Base-by-base conservation (phyloP, 2,888 invertebrate species). In the Oligia strigilis region DNA sequence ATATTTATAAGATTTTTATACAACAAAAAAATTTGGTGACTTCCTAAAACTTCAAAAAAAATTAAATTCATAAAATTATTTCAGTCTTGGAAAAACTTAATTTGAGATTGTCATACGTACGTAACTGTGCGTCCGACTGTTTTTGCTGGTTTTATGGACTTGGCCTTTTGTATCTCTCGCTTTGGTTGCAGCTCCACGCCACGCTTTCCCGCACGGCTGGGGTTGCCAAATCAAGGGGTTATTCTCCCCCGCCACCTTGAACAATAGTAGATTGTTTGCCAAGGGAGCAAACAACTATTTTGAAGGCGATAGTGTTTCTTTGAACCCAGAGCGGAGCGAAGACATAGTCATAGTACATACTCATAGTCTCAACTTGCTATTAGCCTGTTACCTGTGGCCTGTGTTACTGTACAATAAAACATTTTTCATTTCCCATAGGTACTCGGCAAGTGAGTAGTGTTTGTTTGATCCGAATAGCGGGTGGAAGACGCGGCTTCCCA, bases 191-290 rank as follows among this genome's bases (percentile, higher is more conserved):
- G 23, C 17, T 13, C 58, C 43, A 46, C 46, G 49, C 64, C 52
- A 55, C 40, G 43, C 40, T 84, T 78, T 80, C 76, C 72, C 72
- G 80, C 80, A 66, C 55, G 49, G 40, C 36, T 43, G 60, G 81
- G 81, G 84, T 79, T 74, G 71, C 73, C 66, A 75, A 75, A 77
- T 29, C n/a, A 75, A 82, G 70, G 72, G 82, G 23, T 66, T 29
- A 17, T 64, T 64, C 60, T 74, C 40, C 66, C 52, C 29, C 60
- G 17, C 67, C 29, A 65, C 29, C 55, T 64, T 66, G 9, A 71
- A 82, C 73, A 82, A 40, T 40, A 40, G 40, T 40, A 40, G 40
- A 40, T 40, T 40, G 40, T 40, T 40, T 40, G 40, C 40, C 40
- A 40, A 40, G 40, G 40, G 40, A 40, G 40, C 40, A 5, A 40